Base-by-base conservation (phyloP, 2,113 vertebrate genomes). In the Irena cyanogastra region DNA sequence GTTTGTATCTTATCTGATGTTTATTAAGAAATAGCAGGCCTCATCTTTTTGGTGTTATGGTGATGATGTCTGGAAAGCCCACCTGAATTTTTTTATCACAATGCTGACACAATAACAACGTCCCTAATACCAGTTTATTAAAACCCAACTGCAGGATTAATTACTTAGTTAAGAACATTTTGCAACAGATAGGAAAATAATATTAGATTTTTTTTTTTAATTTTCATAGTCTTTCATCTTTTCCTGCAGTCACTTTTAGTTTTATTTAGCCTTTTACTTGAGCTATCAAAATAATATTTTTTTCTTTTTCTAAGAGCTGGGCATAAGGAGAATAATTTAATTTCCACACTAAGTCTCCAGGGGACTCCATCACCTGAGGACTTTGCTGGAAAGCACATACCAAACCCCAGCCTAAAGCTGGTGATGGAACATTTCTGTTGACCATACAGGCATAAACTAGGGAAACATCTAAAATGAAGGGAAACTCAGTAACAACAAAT, bases 141-240 rank as follows among this genome's bases (percentile, higher is more conserved):
- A 95, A 93, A 85, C 13, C 18, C 20, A 80, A n/a, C 23, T 79
- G 50, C 44, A 70, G 76, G 78, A 90, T 85, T 90, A 96, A 93
- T 50, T 87, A 68, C 45, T 91, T 87, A 37, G 57, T 33, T 83
- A 95, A 83, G 53, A 90, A 26, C 42, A 44, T 65, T 82, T 71
- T 17, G 2, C 33, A 78, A 27, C 31, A 83, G 39, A 91, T 27
- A 92, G 61, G 75, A 54, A 94, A 90, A 96, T 9, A 91, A 76
- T 35, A 18, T 18, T 39, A 50, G 8, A 6, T 5, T 12, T 50
- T 49, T 42, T 10, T 61, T 47, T 10, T 9, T 0, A 28, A 35
- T 23, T 12, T 23, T 83, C 30, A 31, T 47, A 35, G 42, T 35
- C 6, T 56, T 88, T 74, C 54, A 74, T 22, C 35, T 87, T 94